Evolutionary conservation across 1,140 invertebrate genomes (phyloP).

Genomic region (Brachionus rotundiformis): DNA sequence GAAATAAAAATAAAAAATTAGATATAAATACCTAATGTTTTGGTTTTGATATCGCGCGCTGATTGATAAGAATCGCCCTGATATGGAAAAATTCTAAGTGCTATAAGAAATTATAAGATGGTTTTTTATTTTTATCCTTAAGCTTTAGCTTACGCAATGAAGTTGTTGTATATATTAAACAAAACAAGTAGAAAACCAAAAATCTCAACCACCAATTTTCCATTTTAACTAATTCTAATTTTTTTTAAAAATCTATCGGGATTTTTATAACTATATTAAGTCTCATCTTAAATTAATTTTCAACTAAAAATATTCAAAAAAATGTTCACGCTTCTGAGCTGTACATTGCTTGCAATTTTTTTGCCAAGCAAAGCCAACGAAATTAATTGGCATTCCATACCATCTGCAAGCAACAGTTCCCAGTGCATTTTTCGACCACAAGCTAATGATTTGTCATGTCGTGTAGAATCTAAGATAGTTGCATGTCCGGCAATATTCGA

Average conservation of each 20-base stretch:
- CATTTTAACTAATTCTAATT: not conserved
- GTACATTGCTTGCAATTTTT: not conserved
- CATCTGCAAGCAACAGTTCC: not conserved
- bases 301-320: not conserved
- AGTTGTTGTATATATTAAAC: not conserved
- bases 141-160: not conserved
- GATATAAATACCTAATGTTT: not conserved
- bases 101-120: not conserved
- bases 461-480: not conserved
- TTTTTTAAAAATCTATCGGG: not conserved
- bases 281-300: not conserved
- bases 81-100: not conserved
- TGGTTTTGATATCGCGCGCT: not conserved
- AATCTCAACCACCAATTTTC: slow-evolving; percentile 8
- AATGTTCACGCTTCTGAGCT: not conserved
- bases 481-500: not conserved
- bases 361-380: not conserved
- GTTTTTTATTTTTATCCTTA: not conserved
- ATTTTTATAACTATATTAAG: not conserved
- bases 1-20: not conserved
- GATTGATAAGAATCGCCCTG: not conserved
- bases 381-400: slow-evolving; percentile 8
- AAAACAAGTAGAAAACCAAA: not conserved
- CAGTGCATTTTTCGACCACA: not conserved
- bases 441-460: not conserved